phyloP scores from a whole-genome alignment of 2,113 vertebrate genomes.

The Oplegnathus fasciatus region DNA sequence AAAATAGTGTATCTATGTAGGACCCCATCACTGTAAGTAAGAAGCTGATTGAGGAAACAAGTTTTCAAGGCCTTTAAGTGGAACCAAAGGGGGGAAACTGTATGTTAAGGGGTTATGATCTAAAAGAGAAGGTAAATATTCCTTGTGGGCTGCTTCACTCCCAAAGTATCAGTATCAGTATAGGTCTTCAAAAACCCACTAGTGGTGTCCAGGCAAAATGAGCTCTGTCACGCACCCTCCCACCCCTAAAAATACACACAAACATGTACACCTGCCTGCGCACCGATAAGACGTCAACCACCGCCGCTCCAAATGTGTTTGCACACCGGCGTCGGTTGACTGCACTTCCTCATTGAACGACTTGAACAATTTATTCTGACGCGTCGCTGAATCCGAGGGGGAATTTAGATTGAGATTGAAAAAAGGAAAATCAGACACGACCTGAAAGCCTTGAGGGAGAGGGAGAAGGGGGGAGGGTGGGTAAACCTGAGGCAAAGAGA shows the following conservation, averaged over 20 bases:
- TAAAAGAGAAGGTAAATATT: conserved; percentile 11
- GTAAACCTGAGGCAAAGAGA: conserved; percentile 42
- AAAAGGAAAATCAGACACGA: conserved; percentile 57
- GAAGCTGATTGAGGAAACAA: background rate
- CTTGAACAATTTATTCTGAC: conserved; percentile 78
- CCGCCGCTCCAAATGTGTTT: conserved; percentile 71
- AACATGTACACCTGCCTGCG: conserved; percentile 63
- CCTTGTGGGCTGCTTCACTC: background rate
- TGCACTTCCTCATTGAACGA: conserved; percentile 79
- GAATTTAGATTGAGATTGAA: conserved; percentile 75
- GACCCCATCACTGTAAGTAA: background rate
- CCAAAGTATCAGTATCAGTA: conserved; percentile 39
- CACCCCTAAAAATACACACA: conserved; percentile 53
- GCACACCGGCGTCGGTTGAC: conserved; percentile 70
- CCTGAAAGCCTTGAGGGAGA: conserved; percentile 58
- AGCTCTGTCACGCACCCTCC: conserved; percentile 27
- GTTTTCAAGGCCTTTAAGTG: background rate
- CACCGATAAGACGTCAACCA: conserved; percentile 74
- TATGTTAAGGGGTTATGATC: background rate
- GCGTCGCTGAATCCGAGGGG: conserved; percentile 65
- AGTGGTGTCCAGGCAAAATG: conserved; percentile 11
- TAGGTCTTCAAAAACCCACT: conserved; percentile 44
- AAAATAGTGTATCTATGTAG: too few relatives aligned
- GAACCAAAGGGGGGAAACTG: background rate
- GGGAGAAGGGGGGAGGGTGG: background rate